These are phyloP conservation scores for Eubucco bourcierii DNA, from an alignment of 2,113 vertebrate species.

Conservation along the genomic window DNA sequence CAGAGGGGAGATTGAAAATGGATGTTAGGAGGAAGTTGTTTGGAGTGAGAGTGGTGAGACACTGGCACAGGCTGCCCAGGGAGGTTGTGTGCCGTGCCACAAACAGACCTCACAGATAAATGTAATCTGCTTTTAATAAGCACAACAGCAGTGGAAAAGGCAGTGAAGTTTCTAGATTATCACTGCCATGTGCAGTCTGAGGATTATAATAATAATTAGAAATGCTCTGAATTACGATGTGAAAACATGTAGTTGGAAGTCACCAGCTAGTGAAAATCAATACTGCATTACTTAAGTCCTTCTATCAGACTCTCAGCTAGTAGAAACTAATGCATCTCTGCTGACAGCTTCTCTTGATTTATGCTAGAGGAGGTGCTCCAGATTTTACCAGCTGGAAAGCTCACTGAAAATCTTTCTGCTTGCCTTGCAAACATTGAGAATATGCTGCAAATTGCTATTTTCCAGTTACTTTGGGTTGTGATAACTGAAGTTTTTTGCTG, in stretches of 20 bases:
- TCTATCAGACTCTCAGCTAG: background rate
- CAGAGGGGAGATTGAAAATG: too few relatives aligned
- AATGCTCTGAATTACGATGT: background rate
- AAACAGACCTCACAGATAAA: background rate
- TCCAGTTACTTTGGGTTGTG: background rate
- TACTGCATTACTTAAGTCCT: background rate
- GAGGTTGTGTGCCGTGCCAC: too few relatives aligned
- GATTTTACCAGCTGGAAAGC: background rate
- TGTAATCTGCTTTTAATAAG: background rate
- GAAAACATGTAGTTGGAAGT: background rate
- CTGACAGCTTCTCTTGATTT: background rate
- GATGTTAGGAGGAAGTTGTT: too few relatives aligned
- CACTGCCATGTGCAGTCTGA: background rate
- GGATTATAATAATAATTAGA: background rate
- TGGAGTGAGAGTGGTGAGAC: too few relatives aligned
- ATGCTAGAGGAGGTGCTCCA: background rate
- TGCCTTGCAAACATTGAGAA: background rate
- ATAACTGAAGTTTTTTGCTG: background rate
- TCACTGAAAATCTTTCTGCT: background rate
- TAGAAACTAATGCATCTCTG: background rate
- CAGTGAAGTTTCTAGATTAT: background rate
- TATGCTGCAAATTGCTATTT: background rate
- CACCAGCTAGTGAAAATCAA: background rate
- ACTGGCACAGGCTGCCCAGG: too few relatives aligned
- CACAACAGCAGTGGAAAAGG: background rate